Evolutionary conservation across 2,113 vertebrate species (phyloP).

Genomic region (Junco hyemalis): DNA sequence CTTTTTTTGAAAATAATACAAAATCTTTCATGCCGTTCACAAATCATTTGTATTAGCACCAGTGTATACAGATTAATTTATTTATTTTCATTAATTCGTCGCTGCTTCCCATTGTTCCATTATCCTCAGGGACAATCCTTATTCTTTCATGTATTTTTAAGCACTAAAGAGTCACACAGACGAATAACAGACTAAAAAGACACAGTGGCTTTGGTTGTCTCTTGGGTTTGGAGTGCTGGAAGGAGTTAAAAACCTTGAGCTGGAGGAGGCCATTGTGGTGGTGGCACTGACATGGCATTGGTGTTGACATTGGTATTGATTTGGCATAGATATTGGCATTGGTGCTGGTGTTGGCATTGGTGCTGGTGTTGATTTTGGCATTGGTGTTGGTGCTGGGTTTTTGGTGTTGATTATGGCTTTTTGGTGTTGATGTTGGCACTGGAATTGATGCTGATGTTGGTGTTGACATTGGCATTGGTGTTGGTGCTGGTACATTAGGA

Average conservation of each 20-base stretch:
- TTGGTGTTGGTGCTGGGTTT: fast-evolving
- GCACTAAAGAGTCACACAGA: constrained; percentile 36
- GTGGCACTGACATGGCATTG: neutral
- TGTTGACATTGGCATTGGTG: neutral
- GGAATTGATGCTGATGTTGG: fast-evolving
- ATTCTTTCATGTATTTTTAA: constrained; percentile 63
- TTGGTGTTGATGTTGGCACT: neutral
- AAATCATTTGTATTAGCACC: constrained; percentile 65
- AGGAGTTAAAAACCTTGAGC: neutral
- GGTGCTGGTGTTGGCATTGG: no score
- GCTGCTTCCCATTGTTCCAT: constrained; percentile 54
- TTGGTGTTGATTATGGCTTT: neutral
- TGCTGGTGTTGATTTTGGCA: fast-evolving
- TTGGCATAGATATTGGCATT: fast-evolving
- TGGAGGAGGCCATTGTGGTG: neutral
- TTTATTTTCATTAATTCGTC: constrained; percentile 69
- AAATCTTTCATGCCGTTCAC: constrained; percentile 69
- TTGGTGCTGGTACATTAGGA: neutral
- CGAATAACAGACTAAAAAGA: constrained; percentile 33
- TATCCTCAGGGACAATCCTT: constrained; percentile 41
- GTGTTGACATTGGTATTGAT: neutral
- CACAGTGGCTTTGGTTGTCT: neutral
- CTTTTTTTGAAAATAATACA: constrained; percentile 63
- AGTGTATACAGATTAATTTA: constrained; percentile 61
- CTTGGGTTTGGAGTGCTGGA: neutral